Conservation (phyloP, 2,113 vertebrate species). For the Anolis sagrei region DNA sequence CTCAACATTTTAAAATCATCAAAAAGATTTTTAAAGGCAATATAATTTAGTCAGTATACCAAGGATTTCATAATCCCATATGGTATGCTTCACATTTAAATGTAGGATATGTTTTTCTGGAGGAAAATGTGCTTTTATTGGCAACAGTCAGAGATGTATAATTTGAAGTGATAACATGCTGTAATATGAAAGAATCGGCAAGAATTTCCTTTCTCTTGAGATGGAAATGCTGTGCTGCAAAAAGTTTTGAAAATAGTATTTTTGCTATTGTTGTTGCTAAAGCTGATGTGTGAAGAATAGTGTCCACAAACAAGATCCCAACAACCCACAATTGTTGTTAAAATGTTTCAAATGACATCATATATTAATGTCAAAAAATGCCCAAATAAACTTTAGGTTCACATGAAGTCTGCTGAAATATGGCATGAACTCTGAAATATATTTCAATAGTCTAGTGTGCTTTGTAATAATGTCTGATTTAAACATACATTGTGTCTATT, state of each 20-base stretch:
- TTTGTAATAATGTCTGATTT: background rate
- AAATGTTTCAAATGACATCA: background rate
- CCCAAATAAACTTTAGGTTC: too few species aligned
- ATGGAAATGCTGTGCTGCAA: background rate
- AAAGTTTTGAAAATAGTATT: background rate
- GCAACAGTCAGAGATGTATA: slow-evolving; percentile 9
- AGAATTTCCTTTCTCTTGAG: background rate
- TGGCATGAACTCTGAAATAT: background rate
- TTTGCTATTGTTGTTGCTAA: background rate
- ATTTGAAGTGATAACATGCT: slow-evolving; percentile 6
- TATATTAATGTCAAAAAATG: background rate
- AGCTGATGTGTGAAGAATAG: background rate
- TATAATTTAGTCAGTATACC: slow-evolving; percentile 3
- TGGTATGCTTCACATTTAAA: slow-evolving; percentile 27
- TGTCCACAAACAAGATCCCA: background rate
- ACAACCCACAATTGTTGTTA: background rate
- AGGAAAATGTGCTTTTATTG: slow-evolving; percentile 29
- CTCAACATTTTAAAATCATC: slow-evolving; percentile 13
- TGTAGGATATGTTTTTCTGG: slow-evolving; percentile 24
- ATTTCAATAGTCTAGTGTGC: background rate
- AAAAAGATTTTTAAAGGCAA: slow-evolving; percentile 19
- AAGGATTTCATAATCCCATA: slow-evolving; percentile 31
- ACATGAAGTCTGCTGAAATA: background rate
- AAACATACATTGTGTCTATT: background rate
- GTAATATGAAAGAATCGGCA: background rate